A percentile compares a stretch with the other conserved stretches of the same genome.
phyloP scores from a whole-genome alignment of 2,797 vertebrate genomes.

The Kryptolebias ocellatus region DNA sequence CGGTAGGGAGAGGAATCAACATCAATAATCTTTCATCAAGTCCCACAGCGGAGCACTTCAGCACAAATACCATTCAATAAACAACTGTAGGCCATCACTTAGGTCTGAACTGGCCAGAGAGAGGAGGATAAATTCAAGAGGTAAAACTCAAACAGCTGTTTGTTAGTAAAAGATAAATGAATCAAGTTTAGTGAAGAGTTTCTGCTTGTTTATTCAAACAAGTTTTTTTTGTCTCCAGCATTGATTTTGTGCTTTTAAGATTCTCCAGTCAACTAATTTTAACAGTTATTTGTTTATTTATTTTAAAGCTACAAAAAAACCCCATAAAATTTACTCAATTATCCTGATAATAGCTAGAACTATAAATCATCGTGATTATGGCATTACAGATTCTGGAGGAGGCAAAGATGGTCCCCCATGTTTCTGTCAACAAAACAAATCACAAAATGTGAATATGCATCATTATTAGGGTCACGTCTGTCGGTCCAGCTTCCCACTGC shows the following conservation, averaged over 20 bases:
- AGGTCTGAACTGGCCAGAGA: conserved; percentile 63
- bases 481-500: no score
- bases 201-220: neutral
- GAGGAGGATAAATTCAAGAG: conserved; percentile 32
- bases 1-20: conserved; percentile 79
- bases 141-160: conserved; percentile 16
- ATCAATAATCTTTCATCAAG: conserved; percentile 87
- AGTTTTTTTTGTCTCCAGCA: neutral
- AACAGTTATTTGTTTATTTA: neutral
- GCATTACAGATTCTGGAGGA: neutral
- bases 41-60: conserved; percentile 71
- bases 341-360: neutral
- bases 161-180: conserved; percentile 5
- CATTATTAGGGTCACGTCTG: neutral
- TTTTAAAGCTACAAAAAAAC: neutral
- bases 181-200: conserved; percentile 6
- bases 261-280: no score
- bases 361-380: neutral
- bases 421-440: neutral
- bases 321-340: neutral
- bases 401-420: neutral
- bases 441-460: neutral
- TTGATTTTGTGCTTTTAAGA: no score
- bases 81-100: conserved; percentile 81
- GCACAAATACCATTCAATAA: conserved; percentile 80